phyloP scores from a whole-genome alignment of 2,113 vertebrate genomes.

The Melospiza georgiana region DNA sequence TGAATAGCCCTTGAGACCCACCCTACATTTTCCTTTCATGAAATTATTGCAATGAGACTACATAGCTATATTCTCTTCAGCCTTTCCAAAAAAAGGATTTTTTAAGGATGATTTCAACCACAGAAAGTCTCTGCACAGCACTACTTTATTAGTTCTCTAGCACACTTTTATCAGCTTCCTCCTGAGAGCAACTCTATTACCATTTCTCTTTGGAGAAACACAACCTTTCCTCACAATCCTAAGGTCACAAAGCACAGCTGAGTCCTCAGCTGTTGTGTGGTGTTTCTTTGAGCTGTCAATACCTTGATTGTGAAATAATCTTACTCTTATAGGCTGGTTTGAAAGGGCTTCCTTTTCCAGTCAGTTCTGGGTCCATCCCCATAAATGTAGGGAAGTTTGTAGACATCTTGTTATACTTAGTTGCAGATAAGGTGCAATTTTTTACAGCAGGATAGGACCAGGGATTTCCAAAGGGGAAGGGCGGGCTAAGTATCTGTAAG shows the following conservation, averaged over 20 bases:
- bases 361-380: neutral
- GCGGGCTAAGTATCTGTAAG: neutral
- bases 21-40: constrained; percentile 47
- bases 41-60: constrained; percentile 48
- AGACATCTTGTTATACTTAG: neutral
- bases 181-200: constrained; percentile 38
- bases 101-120: constrained; percentile 15
- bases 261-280: neutral
- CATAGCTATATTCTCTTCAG: neutral
- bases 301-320: neutral
- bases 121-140: constrained; percentile 22
- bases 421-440: neutral
- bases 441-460: neutral
- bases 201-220: constrained; percentile 16
- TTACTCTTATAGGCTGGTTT: neutral
- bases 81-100: neutral
- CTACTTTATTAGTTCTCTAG: constrained; percentile 36
- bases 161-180: constrained; percentile 22
- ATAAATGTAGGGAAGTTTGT: neutral
- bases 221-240: constrained; percentile 14
- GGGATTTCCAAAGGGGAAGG: neutral
- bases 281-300: neutral
- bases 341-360: neutral
- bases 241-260: neutral
- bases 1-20: constrained; percentile 46